Conservation (phyloP, 1,140 invertebrate genomes). For the Polypedilum vanderplanki region DNA sequence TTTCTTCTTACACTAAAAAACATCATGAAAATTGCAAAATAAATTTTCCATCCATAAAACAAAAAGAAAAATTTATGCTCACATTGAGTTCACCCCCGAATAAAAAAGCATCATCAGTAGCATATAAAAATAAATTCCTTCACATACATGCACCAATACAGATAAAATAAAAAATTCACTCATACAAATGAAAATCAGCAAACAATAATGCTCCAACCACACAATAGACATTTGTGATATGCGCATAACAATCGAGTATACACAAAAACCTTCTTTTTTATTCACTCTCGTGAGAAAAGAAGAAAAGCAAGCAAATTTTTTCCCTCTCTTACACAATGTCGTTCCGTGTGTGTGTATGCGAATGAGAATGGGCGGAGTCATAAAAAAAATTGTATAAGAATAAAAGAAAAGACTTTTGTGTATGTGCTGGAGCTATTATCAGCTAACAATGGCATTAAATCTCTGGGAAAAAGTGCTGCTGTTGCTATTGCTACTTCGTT, state of each 20-base stretch:
- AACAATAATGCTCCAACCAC: constrained; percentile 4
- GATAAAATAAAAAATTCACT: no score
- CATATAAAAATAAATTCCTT: background rate
- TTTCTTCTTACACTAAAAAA: no score
- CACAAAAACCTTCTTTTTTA: background rate
- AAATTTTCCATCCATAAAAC: no score
- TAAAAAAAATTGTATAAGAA: background rate
- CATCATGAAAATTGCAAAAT: no score
- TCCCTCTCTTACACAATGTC: background rate
- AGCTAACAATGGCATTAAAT: constrained; percentile 16
- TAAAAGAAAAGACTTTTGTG: background rate
- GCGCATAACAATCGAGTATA: background rate
- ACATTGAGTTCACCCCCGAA: no score
- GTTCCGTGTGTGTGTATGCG: background rate
- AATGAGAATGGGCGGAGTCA: background rate
- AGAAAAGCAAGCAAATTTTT: background rate
- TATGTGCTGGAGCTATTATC: constrained; percentile 2
- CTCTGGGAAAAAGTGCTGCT: constrained; percentile 2
- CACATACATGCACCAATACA: background rate
- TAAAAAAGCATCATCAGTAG: no score
- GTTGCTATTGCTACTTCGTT: background rate
- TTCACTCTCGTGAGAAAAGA: background rate
- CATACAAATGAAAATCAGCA: background rate
- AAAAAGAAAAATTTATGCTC: no score
- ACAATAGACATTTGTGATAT: background rate